phyloP scores from a whole-genome alignment of 2,888 invertebrate species.

The Dryobota labecula region DNA sequence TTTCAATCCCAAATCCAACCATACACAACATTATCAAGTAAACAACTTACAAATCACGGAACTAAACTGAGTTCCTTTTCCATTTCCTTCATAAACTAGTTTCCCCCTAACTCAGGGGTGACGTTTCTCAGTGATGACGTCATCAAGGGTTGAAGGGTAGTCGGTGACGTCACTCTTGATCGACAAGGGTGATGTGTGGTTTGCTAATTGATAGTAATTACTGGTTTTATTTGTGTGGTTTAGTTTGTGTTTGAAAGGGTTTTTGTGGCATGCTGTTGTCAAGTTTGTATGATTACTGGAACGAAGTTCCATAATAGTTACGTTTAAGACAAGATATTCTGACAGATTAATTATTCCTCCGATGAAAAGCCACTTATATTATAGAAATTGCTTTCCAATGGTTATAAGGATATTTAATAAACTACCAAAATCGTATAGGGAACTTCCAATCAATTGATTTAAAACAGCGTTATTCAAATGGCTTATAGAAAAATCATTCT shows the following conservation, averaged over 20 bases:
- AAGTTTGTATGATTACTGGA: not conserved
- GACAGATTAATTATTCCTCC: too few species aligned
- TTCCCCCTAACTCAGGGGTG: slow-evolving; percentile 39
- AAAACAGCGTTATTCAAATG: too few species aligned
- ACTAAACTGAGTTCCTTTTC: slow-evolving; percentile 40
- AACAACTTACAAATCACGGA: slow-evolving; percentile 23
- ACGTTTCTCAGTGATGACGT: slow-evolving; percentile 45
- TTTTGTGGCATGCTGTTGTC: not conserved
- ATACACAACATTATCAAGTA: slow-evolving; percentile 2
- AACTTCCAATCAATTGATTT: too few species aligned
- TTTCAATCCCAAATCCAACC: not conserved
- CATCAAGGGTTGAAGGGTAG: slow-evolving; percentile 25
- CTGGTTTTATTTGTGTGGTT: slow-evolving; percentile 9
- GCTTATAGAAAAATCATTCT: too few species aligned
- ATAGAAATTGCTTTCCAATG: too few species aligned
- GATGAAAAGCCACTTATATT: too few species aligned
- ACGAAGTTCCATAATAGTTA: too few species aligned
- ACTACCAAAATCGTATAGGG: too few species aligned
- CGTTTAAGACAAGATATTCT: too few species aligned
- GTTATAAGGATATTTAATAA: too few species aligned
- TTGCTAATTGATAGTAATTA: slow-evolving; percentile 45
- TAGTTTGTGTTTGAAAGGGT: not conserved
- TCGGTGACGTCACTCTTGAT: slow-evolving; percentile 42
- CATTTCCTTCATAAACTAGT: slow-evolving; percentile 58
- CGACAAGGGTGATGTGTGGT: slow-evolving; percentile 22